A percentile compares a stretch with the other conserved stretches of the same genome.
Evolutionary conservation across 1,140 invertebrate species (phyloP).

Genomic region (Chironomus tepperi): DNA sequence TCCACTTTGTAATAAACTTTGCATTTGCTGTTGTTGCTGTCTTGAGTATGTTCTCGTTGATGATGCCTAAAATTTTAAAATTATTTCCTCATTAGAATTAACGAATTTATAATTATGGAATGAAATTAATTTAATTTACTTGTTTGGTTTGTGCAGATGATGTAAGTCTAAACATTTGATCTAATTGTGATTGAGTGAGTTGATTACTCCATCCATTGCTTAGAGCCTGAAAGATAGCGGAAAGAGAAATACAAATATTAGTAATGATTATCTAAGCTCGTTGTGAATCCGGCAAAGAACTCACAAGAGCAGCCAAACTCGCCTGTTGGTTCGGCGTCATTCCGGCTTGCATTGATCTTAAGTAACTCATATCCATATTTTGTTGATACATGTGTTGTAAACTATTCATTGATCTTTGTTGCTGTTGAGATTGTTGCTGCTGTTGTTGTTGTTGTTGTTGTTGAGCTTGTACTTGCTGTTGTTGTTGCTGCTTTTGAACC

Average conservation of each 20-base stretch:
- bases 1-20: not conserved
- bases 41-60: not conserved
- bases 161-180: not conserved
- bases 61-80: not conserved
- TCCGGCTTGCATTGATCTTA: not conserved
- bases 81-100: too few species aligned
- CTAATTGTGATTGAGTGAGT: slow-evolving; percentile 1
- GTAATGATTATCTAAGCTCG: not conserved
- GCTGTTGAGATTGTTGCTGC: slow-evolving; percentile 32
- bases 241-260: not conserved
- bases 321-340: slow-evolving; percentile 8
- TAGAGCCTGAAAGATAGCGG: not conserved
- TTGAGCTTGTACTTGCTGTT: slow-evolving; percentile 39
- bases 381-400: slow-evolving; percentile 27
- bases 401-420: slow-evolving; percentile 31
- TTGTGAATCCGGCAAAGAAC: not conserved
- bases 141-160: slow-evolving; percentile 11
- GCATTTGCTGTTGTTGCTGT: slow-evolving; percentile 1
- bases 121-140: not conserved
- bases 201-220: slow-evolving; percentile 12
- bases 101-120: not conserved
- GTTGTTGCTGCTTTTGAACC: slow-evolving; percentile 11
- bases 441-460: slow-evolving; percentile 37
- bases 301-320: slow-evolving; percentile 20
- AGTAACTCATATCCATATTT: not conserved